Base-by-base conservation (phyloP, 1,140 invertebrate species). In the Ctenoplectra terminalis region DNA sequence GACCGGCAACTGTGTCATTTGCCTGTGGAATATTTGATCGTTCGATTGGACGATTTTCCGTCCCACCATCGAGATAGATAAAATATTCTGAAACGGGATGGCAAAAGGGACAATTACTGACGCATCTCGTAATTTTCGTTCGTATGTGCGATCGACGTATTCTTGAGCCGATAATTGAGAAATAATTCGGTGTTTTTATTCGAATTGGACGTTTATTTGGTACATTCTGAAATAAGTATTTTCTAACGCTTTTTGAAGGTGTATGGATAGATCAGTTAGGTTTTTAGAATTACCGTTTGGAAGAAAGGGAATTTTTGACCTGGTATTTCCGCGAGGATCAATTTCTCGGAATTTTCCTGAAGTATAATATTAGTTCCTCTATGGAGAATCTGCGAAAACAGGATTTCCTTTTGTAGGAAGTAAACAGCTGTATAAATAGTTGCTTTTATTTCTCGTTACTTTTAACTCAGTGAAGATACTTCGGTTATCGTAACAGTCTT, bases 11-110 rank as follows among this genome's bases (percentile, higher is more conserved):
- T 20, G 40, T 69, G 75, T 43, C 75, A 78, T 78, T 78, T 78
- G 75, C 52, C 31, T 0, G 43, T 37, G 40, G 66, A 78, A 78
- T 71, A 71, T 78, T 78, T 48, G 75, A 71, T 78, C 66, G 74
- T 56, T 29, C 74, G 66, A 78, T 78, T 17, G 40, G 40, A 60
- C 75, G 66, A 71, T 78, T 77, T 69, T 54, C 52, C 17, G 37
- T 40, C 13, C 23, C 29, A 3, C 5, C 31, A 23, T 20, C 37
- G 29, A 7, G 40, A 66, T 26, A 17, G 64, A 71, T 71, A 71
- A 78, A 78, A 78, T 78, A 78, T 78, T 78, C 75, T 23, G 23
- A 17, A 0, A 15, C 15, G 0, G 8, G 54, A 8, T 20, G 31
- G 23, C 37, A 43, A 2, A 72, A 58, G 26, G 5, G 40, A 23